These are phyloP conservation scores for Venusia cambrica DNA, from an alignment of 2,888 invertebrate species.

Conservation along the genomic window DNA sequence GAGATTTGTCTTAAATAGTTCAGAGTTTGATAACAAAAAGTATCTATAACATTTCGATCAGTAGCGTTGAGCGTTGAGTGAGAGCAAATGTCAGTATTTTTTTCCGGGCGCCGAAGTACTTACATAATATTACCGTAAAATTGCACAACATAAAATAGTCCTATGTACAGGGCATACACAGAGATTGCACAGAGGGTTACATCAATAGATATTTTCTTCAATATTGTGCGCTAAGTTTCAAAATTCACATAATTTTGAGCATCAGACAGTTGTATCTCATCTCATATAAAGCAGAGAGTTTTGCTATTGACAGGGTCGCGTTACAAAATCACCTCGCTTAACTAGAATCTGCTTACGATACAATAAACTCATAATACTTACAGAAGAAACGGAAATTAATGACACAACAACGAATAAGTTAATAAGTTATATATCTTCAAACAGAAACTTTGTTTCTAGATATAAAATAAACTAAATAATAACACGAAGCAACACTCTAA, in stretches of 20 bases:
- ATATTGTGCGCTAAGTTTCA: slow-evolving; percentile 80
- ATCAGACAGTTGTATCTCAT: slow-evolving; percentile 74
- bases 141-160: slow-evolving; percentile 62
- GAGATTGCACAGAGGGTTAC: slow-evolving; percentile 73
- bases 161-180: slow-evolving; percentile 72
- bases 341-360: slow-evolving; percentile 43
- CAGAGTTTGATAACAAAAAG: no score
- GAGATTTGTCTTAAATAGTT: no score
- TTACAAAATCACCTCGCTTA: slow-evolving; percentile 55
- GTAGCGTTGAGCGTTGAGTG: no score
- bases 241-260: slow-evolving; percentile 76
- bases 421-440: slow-evolving; percentile 72
- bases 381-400: slow-evolving; percentile 55
- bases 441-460: slow-evolving; percentile 76
- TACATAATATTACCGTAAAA: slow-evolving; percentile 62
- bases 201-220: slow-evolving; percentile 67
- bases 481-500: slow-evolving; percentile 79
- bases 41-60: no score
- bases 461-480: slow-evolving; percentile 71
- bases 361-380: slow-evolving; percentile 47
- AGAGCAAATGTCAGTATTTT: slow-evolving; percentile 13
- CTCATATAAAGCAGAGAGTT: slow-evolving; percentile 72
- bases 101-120: slow-evolving; percentile 41
- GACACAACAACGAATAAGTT: slow-evolving; percentile 79
- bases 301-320: slow-evolving; percentile 77